Evolutionary conservation across 2,113 vertebrate species (phyloP).

Genomic region (Ascaphus truei): DNA sequence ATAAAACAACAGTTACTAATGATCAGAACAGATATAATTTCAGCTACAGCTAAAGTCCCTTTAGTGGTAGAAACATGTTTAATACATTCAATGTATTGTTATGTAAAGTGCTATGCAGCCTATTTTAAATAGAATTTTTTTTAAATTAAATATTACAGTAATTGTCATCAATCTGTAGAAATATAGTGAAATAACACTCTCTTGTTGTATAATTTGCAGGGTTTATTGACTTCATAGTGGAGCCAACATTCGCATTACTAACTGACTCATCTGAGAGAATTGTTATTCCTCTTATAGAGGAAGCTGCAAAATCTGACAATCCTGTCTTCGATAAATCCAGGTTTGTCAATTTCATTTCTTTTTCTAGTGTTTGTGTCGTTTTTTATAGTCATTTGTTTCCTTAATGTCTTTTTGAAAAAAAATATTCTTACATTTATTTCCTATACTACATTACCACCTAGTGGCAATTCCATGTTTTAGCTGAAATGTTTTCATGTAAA

Average conservation of each 20-base stretch:
- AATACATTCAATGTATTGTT: no score
- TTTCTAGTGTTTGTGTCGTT: background rate
- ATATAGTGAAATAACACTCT: no score
- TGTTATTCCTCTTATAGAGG: constrained; percentile 93
- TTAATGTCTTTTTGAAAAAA: background rate
- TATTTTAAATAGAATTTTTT: no score
- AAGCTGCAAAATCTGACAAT: constrained; percentile 78
- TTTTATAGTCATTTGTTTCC: background rate
- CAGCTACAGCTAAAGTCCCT: no score
- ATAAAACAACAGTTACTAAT: no score
- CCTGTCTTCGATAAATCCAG: constrained; percentile 68
- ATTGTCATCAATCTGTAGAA: no score
- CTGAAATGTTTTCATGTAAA: constrained; percentile 2
- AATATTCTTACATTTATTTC: background rate
- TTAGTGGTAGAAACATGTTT: no score
- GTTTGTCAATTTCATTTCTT: constrained; percentile 54
- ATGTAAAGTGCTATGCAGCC: no score
- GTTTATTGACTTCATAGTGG: constrained; percentile 96
- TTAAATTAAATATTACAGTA: no score
- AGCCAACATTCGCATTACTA: constrained; percentile 92
- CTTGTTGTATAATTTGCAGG: constrained; percentile 61
- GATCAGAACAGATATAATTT: no score
- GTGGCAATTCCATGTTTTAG: constrained; percentile 37
- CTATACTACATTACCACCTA: constrained; percentile 53
- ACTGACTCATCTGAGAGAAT: constrained; percentile 95